Percentiles rank a stretch among this genome's conserved stretches.
phyloP scores from a whole-genome alignment of 2,113 vertebrate genomes.

The Thalassoma bifasciatum region DNA sequence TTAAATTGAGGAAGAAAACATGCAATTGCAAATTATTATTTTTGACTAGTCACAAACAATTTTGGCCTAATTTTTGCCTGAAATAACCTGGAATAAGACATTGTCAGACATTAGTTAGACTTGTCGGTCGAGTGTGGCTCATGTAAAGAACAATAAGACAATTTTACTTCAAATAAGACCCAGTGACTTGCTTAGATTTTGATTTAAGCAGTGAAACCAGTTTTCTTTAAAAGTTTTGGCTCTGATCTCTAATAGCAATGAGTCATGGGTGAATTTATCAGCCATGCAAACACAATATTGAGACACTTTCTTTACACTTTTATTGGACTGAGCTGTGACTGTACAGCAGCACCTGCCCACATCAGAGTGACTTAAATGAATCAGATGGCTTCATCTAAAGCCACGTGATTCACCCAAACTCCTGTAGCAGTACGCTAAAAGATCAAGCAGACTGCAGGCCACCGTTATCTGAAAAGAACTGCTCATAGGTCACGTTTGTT shows the following conservation, averaged over 20 bases:
- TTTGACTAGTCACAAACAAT: too few relatives aligned
- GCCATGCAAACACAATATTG: slow-evolving; percentile 4
- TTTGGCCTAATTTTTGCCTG: too few relatives aligned
- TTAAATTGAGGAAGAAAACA: too few relatives aligned
- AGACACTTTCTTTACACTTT: slow-evolving; percentile 30
- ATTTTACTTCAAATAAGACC: too few relatives aligned
- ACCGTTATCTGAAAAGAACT: slow-evolving; percentile 27
- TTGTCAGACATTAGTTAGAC: too few relatives aligned
- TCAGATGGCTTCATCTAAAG: slow-evolving; percentile 42
- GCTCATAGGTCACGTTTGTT: slow-evolving; percentile 22
- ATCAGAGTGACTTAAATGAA: slow-evolving; percentile 42
- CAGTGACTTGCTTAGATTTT: too few relatives aligned
- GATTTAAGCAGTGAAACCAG: too few relatives aligned
- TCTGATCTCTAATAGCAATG: slow-evolving; percentile 25
- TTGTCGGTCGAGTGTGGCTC: too few relatives aligned
- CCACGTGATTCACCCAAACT: slow-evolving; percentile 35
- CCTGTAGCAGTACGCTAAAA: slow-evolving; percentile 32
- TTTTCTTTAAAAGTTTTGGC: neutral
- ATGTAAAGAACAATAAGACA: too few relatives aligned
- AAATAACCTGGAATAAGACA: too few relatives aligned
- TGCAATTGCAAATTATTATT: too few relatives aligned
- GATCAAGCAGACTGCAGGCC: slow-evolving; percentile 16
- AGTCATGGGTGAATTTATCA: slow-evolving; percentile 19
- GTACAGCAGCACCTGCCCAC: slow-evolving; percentile 43
- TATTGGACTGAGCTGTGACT: slow-evolving; percentile 19